Evolutionary conservation across 2,888 invertebrate genomes (phyloP).

Genomic region (Pecten maximus): DNA sequence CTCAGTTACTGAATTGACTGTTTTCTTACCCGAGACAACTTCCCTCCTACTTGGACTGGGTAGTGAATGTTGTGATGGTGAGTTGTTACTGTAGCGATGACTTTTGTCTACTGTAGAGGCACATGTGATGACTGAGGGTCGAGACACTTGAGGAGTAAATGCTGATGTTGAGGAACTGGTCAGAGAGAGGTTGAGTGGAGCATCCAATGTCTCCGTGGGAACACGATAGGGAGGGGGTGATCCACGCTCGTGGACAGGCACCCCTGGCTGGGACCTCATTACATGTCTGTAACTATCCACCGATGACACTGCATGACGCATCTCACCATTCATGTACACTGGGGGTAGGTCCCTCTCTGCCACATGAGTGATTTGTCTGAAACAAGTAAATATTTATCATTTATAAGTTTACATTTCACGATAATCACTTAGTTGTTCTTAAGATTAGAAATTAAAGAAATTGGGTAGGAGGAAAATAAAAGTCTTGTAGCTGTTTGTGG

Average conservation of each 20-base stretch:
- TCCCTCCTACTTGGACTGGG: slow-evolving; percentile 62
- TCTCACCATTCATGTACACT: slow-evolving; percentile 59
- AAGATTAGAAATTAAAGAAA: not conserved
- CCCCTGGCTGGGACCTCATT: slow-evolving; percentile 9
- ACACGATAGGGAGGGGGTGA: slow-evolving; percentile 47
- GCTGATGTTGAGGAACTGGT: slow-evolving; percentile 57
- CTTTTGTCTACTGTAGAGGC: slow-evolving; percentile 54
- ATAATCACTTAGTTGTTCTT: not conserved
- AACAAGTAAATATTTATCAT: not conserved
- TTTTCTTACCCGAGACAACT: slow-evolving; percentile 50
- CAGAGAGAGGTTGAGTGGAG: slow-evolving; percentile 73
- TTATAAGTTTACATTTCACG: not conserved
- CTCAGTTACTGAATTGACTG: too few relatives aligned
- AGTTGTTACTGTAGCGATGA: slow-evolving; percentile 45
- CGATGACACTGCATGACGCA: slow-evolving; percentile 45
- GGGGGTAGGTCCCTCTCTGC: slow-evolving; percentile 54
- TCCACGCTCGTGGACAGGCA: slow-evolving; percentile 46
- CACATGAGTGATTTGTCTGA: slow-evolving; percentile 52
- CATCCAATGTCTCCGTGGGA: slow-evolving; percentile 61
- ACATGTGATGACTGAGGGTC: slow-evolving; percentile 75
- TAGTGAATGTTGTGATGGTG: slow-evolving; percentile 49
- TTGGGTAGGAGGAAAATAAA: not conserved
- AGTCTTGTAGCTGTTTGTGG: too few relatives aligned
- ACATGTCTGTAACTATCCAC: slow-evolving; percentile 56
- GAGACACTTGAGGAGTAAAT: slow-evolving; percentile 62